Evolutionary conservation across 2,888 invertebrate genomes (phyloP).

Genomic region (Phortica magna): DNA sequence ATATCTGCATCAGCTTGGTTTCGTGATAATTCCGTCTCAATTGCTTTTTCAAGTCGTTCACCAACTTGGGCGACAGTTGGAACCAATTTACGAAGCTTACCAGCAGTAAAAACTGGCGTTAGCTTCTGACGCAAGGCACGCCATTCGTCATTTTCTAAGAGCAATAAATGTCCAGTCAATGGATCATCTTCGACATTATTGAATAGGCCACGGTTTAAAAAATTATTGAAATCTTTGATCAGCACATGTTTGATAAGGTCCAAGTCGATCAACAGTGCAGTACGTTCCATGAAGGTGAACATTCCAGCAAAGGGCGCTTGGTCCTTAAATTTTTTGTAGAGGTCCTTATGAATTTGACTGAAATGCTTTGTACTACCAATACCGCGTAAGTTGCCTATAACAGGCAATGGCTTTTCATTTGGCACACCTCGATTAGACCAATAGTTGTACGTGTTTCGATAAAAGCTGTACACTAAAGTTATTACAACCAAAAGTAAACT

Average conservation of each 20-base stretch:
- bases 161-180: slow-evolving; percentile 64
- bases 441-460: slow-evolving; percentile 47
- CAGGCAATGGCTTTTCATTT: slow-evolving; percentile 50
- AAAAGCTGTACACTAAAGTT: no score
- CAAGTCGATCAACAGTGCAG: slow-evolving; percentile 54
- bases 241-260: slow-evolving; percentile 67
- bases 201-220: slow-evolving; percentile 66
- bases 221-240: slow-evolving; percentile 71
- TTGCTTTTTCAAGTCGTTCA: slow-evolving; percentile 38
- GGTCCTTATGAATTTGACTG: slow-evolving; percentile 58
- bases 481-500: no score
- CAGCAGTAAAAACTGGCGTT: slow-evolving; percentile 78
- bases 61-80: slow-evolving; percentile 64
- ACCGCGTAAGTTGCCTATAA: slow-evolving; percentile 65
- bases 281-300: slow-evolving; percentile 60
- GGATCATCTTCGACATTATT: slow-evolving; percentile 68
- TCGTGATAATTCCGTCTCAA: not conserved
- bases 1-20: not conserved
- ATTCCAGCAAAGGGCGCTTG: slow-evolving; percentile 60
- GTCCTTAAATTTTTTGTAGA: slow-evolving; percentile 56
- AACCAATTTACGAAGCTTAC: slow-evolving; percentile 78
- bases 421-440: slow-evolving; percentile 61
- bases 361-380: slow-evolving; percentile 54
- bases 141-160: slow-evolving; percentile 76
- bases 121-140: slow-evolving; percentile 75